These are phyloP conservation scores for Oncorhynchus tshawytscha DNA, from an alignment of 2,113 vertebrate genomes.

Conservation along the genomic window DNA sequence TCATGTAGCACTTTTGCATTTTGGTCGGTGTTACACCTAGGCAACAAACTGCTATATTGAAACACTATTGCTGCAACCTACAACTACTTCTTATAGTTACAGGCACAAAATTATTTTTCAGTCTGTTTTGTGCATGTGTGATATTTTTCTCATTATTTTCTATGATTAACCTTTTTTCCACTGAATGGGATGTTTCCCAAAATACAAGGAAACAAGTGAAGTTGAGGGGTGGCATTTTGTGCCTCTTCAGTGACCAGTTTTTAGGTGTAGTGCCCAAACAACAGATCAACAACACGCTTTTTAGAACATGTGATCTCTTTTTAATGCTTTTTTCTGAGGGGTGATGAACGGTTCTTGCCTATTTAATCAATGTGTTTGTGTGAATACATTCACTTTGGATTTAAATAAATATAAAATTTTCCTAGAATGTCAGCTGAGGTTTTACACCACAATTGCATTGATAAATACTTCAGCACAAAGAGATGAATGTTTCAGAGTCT, in stretches of 20 bases:
- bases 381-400: constrained; percentile 76
- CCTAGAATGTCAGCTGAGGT: constrained; percentile 58
- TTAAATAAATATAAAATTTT: constrained; percentile 68
- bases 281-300: constrained; percentile 11
- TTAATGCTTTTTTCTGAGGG: constrained; percentile 44
- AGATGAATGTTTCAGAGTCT: background rate
- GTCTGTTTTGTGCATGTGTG: constrained; percentile 53
- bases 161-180: constrained; percentile 44
- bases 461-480: background rate
- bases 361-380: constrained; percentile 76
- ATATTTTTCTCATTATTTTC: constrained; percentile 48
- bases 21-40: constrained; percentile 29
- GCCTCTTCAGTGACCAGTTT: constrained; percentile 5
- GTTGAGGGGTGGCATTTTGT: constrained; percentile 48
- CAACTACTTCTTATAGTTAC: constrained; percentile 14
- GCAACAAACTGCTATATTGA: constrained; percentile 26
- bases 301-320: constrained; percentile 42
- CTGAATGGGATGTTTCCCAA: constrained; percentile 61
- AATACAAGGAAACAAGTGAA: constrained; percentile 51
- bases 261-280: background rate
- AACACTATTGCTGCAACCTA: constrained; percentile 31
- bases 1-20: constrained; percentile 53
- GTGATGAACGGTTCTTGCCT: constrained; percentile 62
- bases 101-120: constrained; percentile 38
- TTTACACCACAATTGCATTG: constrained; percentile 3